Percentiles rank a stretch among this genome's conserved stretches.
phyloP scores from a whole-genome alignment of 2,888 invertebrate species.

The Gymnosoma rotundatum region DNA sequence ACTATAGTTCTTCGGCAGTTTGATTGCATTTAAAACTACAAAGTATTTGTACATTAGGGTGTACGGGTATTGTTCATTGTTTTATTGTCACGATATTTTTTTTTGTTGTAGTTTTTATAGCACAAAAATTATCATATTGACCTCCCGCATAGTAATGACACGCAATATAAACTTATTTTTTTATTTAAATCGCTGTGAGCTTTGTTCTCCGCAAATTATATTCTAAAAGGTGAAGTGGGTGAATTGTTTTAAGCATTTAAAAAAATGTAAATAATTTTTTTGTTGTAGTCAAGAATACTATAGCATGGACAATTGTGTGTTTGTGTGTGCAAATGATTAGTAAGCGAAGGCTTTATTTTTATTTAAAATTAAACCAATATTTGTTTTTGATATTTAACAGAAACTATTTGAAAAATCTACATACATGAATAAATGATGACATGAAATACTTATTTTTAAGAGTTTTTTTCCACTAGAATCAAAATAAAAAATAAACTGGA shows the following conservation, averaged over 20 bases:
- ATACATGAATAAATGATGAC: too few species aligned
- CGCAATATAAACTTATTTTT: conserved; percentile 45
- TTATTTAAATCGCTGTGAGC: background rate
- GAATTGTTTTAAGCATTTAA: conserved; percentile 32
- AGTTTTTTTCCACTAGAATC: too few species aligned
- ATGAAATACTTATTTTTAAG: too few species aligned
- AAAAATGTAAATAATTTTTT: conserved; percentile 26
- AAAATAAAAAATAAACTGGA: too few species aligned
- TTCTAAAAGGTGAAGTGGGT: conserved; percentile 56
- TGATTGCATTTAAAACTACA: background rate
- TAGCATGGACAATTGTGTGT: conserved; percentile 21
- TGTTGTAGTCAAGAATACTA: too few species aligned
- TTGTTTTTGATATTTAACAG: too few species aligned
- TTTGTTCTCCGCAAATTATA: conserved; percentile 3
- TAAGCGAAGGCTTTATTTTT: background rate
- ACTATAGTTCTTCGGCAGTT: conserved; percentile 25
- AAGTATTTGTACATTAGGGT: conserved; percentile 27
- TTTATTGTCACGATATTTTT: conserved; percentile 63
- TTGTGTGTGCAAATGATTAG: too few species aligned
- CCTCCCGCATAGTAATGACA: conserved; percentile 68
- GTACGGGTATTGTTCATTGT: conserved; percentile 62
- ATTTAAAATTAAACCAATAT: too few species aligned
- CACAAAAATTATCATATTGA: conserved; percentile 64
- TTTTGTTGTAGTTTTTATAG: conserved; percentile 41
- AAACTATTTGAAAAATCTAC: too few species aligned